These are phyloP conservation scores for Melierax canorus DNA, from an alignment of 2,113 vertebrate species.

Conservation along the genomic window DNA sequence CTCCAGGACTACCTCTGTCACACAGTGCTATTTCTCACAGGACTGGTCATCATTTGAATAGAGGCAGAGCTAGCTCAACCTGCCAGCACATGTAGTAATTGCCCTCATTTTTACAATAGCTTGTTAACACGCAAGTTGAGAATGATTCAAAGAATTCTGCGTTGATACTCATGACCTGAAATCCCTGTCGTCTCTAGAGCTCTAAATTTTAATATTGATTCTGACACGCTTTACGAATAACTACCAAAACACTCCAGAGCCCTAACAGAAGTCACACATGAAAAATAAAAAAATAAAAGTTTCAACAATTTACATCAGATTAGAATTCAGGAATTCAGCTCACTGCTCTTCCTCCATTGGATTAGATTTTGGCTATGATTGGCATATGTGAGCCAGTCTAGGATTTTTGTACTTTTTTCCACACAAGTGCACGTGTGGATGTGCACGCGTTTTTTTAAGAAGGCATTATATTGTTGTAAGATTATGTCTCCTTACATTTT, in stretches of 20 bases:
- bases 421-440: accelerated
- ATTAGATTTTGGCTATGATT: background rate
- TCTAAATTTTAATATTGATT: background rate
- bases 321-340: background rate
- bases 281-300: background rate
- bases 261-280: background rate
- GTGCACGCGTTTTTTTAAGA: background rate
- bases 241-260: background rate
- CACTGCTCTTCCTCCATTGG: background rate
- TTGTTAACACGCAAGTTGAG: background rate
- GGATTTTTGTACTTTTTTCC: background rate
- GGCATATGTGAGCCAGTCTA: background rate
- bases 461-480: background rate
- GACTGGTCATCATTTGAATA: background rate
- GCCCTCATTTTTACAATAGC: background rate
- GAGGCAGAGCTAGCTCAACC: background rate
- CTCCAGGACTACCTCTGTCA: background rate
- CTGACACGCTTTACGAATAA: background rate
- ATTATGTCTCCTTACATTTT: background rate
- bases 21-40: background rate
- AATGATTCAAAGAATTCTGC: background rate
- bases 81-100: background rate
- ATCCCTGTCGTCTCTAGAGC: background rate
- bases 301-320: background rate
- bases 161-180: background rate